phyloP scores from a whole-genome alignment of 2,888 invertebrate genomes.

The Lycocerus yunnanus region DNA sequence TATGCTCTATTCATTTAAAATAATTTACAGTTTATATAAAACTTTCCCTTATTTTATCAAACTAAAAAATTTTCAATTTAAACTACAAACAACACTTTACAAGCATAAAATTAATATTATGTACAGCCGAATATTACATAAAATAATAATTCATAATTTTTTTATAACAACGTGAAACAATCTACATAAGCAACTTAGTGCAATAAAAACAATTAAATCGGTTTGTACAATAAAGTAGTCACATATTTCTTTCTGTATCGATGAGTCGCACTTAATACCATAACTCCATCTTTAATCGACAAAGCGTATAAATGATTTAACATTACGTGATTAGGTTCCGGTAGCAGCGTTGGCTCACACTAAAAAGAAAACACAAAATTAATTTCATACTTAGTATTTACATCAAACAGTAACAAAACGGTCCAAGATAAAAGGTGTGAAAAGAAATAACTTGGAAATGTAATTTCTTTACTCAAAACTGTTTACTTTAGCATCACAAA shows the following conservation, averaged over 20 bases:
- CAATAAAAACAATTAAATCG: slow-evolving; percentile 68
- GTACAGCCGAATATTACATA: background rate
- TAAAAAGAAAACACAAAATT: slow-evolving; percentile 58
- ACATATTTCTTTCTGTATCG: slow-evolving; percentile 99
- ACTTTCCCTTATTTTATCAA: background rate
- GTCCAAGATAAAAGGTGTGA: too few species aligned
- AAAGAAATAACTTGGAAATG: too few species aligned
- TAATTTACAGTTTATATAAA: background rate
- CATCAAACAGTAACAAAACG: too few species aligned
- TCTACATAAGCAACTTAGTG: slow-evolving; percentile 7
- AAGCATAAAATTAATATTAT: background rate
- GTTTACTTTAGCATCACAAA: too few species aligned
- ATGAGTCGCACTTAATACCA: slow-evolving; percentile 98
- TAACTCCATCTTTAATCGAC: slow-evolving; percentile 99
- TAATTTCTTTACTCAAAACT: too few species aligned
- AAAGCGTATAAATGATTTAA: slow-evolving; percentile 99
- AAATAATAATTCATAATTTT: background rate
- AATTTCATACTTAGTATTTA: too few species aligned
- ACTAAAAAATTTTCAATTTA: background rate
- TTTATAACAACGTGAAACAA: background rate
- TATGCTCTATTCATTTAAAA: background rate
- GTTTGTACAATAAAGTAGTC: slow-evolving; percentile 97
- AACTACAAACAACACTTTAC: background rate
- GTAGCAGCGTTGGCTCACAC: slow-evolving; percentile 97
- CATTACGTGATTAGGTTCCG: slow-evolving; percentile 99